These are phyloP conservation scores for Gavia stellata DNA, from an alignment of 2,113 vertebrate species.

Conservation along the genomic window DNA sequence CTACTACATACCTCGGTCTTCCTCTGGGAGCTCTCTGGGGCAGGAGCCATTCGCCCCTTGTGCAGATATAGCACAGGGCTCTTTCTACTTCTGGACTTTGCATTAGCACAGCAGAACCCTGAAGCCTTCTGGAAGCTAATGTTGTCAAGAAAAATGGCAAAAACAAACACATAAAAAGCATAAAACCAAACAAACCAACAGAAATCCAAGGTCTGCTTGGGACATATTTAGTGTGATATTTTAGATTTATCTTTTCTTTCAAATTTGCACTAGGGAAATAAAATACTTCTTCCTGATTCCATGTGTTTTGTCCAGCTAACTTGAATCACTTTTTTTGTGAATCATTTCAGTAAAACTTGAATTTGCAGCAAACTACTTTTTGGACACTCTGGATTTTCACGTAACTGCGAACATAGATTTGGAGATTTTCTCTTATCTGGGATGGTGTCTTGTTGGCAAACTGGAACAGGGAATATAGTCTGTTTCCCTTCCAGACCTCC, in stretches of 20 bases:
- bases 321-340: background rate
- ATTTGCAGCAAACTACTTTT: background rate
- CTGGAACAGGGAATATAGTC: background rate
- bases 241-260: background rate
- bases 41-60: background rate
- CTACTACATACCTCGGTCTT: no score
- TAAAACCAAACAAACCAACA: background rate
- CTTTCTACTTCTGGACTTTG: background rate
- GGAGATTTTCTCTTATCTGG: background rate
- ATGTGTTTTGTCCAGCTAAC: background rate
- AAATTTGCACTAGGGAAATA: background rate
- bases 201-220: background rate
- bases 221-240: background rate
- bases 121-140: background rate
- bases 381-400: background rate
- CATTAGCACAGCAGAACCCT: background rate
- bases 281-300: background rate
- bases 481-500: background rate
- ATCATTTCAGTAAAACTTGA: background rate
- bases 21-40: background rate
- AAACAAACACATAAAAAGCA: fast-evolving
- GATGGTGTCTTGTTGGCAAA: background rate
- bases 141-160: background rate
- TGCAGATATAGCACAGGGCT: background rate
- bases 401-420: background rate